Conservation (phyloP, 2,888 invertebrate species). For the Balanococcus diminutus region DNA sequence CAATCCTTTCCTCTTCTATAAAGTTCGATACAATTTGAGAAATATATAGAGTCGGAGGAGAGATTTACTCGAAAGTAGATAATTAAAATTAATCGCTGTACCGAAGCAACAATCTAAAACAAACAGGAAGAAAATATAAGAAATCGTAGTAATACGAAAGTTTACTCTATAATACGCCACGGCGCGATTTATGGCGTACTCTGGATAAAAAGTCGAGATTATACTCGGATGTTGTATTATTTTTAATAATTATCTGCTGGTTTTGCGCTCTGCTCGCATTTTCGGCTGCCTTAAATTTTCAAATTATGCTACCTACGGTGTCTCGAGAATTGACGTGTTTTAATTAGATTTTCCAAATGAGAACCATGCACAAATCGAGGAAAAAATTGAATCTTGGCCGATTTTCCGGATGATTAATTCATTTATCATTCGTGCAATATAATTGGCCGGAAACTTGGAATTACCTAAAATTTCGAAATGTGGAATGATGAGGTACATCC, state of each 20-base stretch:
- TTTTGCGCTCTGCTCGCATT: not conserved
- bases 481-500: too few species aligned
- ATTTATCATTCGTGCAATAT: too few species aligned
- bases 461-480: too few species aligned
- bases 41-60: not conserved
- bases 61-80: slow-evolving; percentile 19
- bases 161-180: not conserved
- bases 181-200: not conserved
- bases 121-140: not conserved
- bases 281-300: too few species aligned
- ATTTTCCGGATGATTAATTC: too few species aligned
- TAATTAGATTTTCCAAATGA: not conserved
- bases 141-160: not conserved
- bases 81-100: slow-evolving; percentile 30
- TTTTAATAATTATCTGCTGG: slow-evolving; percentile 4
- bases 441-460: too few species aligned
- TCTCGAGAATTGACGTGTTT: not conserved
- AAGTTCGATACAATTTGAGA: not conserved
- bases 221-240: not conserved
- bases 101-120: not conserved
- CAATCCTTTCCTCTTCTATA: not conserved
- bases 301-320: not conserved
- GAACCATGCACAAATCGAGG: too few species aligned
- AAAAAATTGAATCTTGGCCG: too few species aligned
- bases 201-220: not conserved